A percentile compares a stretch with the other conserved stretches of the same genome.
These are phyloP conservation scores for Phrynocephalus versicolor DNA, from an alignment of 2,113 vertebrate species.

Conservation along the genomic window DNA sequence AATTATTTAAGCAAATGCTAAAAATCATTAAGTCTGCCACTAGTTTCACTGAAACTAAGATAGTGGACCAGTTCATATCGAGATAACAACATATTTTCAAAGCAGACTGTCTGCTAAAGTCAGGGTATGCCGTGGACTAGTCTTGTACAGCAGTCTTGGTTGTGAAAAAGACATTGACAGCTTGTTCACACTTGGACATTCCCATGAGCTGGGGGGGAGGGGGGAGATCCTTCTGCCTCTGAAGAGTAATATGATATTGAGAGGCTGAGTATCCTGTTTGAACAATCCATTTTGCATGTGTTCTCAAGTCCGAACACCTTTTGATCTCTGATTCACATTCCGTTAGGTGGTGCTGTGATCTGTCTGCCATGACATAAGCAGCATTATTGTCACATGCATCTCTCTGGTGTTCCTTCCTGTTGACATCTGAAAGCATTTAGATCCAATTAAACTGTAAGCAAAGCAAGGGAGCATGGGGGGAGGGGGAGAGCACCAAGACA, in stretches of 20 bases:
- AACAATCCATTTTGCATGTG: neutral
- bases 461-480: neutral
- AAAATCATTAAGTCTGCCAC: neutral
- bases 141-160: neutral
- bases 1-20: neutral
- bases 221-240: slow-evolving; percentile 7
- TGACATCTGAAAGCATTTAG: neutral
- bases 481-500: neutral
- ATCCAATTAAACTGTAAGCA: neutral
- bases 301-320: slow-evolving; percentile 23
- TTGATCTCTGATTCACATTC: slow-evolving; percentile 21
- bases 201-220: neutral
- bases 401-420: slow-evolving; percentile 11
- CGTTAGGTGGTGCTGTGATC: neutral
- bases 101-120: neutral
- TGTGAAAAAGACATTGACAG: slow-evolving; percentile 30
- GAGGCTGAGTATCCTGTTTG: neutral
- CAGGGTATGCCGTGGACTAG: neutral
- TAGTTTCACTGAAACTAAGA: neutral
- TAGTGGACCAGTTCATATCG: neutral
- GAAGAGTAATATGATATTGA: slow-evolving; percentile 17
- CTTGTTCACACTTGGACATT: slow-evolving; percentile 15
- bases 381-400: slow-evolving; percentile 6
- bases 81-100: slow-evolving; percentile 1
- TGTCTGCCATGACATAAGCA: neutral